phyloP scores from a whole-genome alignment of 2,888 invertebrate species.

The Zygothrica quintamaculata region DNA sequence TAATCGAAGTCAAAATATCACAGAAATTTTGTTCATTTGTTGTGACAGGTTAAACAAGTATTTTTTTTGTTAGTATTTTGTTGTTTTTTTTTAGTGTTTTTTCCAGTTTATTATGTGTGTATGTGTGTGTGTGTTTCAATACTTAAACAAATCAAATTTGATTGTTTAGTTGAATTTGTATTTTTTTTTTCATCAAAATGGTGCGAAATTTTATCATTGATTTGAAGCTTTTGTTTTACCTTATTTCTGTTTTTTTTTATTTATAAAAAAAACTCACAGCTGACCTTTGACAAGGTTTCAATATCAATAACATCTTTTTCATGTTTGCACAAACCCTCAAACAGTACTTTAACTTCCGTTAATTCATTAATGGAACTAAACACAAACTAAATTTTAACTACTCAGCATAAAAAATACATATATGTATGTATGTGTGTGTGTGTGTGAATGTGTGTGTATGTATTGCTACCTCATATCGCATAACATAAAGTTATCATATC shows the following conservation, averaged over 20 bases:
- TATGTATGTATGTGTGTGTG: too few species aligned
- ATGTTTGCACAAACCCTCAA: too few species aligned
- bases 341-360: constrained; percentile 54
- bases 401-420: constrained; percentile 50
- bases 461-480: constrained; percentile 37
- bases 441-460: too few species aligned
- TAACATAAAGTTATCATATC: constrained; percentile 28
- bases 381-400: constrained; percentile 25
- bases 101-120: constrained; percentile 8
- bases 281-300: constrained; percentile 42
- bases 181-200: constrained; percentile 37
- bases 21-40: constrained; percentile 50
- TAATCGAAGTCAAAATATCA: constrained; percentile 44
- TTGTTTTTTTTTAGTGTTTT: constrained; percentile 7
- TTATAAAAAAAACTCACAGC: too few species aligned
- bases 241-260: too few species aligned
- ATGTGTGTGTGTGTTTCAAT: constrained; percentile 33
- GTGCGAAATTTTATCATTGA: constrained; percentile 27
- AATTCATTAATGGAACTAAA: constrained; percentile 54
- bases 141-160: constrained; percentile 26
- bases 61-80: constrained; percentile 26
- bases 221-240: constrained; percentile 1
- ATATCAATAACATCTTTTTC: neutral
- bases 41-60: constrained; percentile 61
- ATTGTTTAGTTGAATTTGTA: constrained; percentile 16